Evolutionary conservation across 1,140 invertebrate genomes (phyloP).

Genomic region (Periplaneta americana): DNA sequence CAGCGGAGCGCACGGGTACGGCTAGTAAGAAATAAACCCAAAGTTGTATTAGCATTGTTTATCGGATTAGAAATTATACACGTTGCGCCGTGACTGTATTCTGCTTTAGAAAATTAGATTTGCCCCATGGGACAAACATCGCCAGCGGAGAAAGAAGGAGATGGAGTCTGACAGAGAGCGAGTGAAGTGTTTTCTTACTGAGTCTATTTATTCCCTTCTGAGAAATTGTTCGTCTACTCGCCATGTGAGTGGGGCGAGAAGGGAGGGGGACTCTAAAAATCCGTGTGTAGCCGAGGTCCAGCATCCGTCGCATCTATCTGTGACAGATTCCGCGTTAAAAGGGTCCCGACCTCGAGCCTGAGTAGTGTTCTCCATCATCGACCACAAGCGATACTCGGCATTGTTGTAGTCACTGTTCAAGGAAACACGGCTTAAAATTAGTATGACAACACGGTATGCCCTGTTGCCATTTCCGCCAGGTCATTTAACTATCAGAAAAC

Average conservation of each 20-base stretch:
- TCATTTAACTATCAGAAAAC: too few species aligned
- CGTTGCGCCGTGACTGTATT: not conserved
- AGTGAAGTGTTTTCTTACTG: not conserved
- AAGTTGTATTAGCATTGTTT: too few species aligned
- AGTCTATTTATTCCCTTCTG: not conserved
- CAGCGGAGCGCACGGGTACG: too few species aligned
- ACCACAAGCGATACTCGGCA: too few species aligned
- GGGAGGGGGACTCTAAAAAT: not conserved
- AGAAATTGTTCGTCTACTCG: not conserved
- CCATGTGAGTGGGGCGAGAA: not conserved
- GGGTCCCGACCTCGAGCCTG: not conserved
- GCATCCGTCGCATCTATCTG: too few species aligned
- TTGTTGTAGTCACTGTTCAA: too few species aligned
- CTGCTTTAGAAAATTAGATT: not conserved
- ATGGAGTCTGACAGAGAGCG: not conserved
- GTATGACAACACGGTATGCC: too few species aligned
- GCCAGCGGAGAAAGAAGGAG: not conserved
- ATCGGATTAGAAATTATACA: too few species aligned
- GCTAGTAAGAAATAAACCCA: too few species aligned
- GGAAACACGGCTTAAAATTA: too few species aligned
- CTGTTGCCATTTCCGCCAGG: too few species aligned
- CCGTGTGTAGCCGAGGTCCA: not conserved
- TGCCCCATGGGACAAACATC: not conserved
- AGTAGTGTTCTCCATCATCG: not conserved
- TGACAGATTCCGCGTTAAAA: not conserved